Evolutionary conservation across 2,888 invertebrate genomes (phyloP), one percentile per base, ranked within the genome.

Genomic region (Sminthurides aquaticus): DNA sequence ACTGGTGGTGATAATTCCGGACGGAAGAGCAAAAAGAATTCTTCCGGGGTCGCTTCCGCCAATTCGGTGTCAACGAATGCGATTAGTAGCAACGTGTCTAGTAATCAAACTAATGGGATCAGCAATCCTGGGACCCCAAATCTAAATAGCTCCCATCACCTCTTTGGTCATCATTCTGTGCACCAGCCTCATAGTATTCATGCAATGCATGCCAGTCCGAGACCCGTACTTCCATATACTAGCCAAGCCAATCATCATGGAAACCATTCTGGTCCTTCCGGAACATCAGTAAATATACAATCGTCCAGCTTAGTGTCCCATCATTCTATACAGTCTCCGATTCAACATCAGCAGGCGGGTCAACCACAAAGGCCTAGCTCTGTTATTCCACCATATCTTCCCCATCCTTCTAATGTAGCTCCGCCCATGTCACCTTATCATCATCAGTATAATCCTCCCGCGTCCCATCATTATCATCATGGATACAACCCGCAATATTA

Each of bases 331-430:
- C 69, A 61, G 25, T 56, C 58, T 2, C 70, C 69, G 8, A 71
- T 68, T 58, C 66, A 66, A 27, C 66, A 67, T 43, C 64, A 54
- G 11, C 67, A 67, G n/a, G 56, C 58, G 24, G 59, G 62, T 25
- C 70, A 76, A 60, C 75, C 76, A 18, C 74, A 75, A 65, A 67
- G 72, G 60, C 67, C 70, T 34, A 67, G 64, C 28, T 72, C 73
- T 24, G 69, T 71, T 3, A 74, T 74, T 24, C 72, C 74, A 28
- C 71, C 72, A 29, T 74, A 74, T 49, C 72, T 71, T 59, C 72
- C 72, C 3, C 68, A 71, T 1, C 68, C 69, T 34, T 11, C 26
- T 18, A 25, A 26, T 26, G 3, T 55, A 24, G 11, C 55, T 22
- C 22, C 22, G 18, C 5, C 55, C 8, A 15, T 34, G n/a, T 27